These are phyloP conservation scores for Carettochelys insculpta DNA, from an alignment of 2,113 vertebrate species.

Conservation along the genomic window DNA sequence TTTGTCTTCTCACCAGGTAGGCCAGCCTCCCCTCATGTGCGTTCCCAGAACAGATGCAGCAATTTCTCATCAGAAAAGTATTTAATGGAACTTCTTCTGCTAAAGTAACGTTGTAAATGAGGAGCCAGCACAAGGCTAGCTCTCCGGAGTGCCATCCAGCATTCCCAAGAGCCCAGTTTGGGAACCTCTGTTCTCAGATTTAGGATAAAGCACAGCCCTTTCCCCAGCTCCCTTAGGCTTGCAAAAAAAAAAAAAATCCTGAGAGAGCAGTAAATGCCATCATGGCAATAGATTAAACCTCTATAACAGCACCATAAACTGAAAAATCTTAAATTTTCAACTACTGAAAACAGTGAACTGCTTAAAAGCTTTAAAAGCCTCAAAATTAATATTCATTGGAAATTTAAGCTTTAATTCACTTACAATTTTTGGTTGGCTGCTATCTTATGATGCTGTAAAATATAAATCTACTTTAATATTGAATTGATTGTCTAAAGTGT, in stretches of 20 bases:
- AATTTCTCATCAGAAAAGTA: neutral
- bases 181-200: no score
- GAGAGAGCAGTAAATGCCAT: neutral
- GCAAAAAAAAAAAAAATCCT: neutral
- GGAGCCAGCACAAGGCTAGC: neutral
- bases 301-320: neutral
- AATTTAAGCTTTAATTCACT: slow-evolving; percentile 50
- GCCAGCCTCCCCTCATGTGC: neutral
- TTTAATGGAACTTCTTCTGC: neutral
- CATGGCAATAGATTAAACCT: fast-evolving
- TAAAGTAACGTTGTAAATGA: neutral
- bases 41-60: neutral
- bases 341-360: slow-evolving; percentile 2
- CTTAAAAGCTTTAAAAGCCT: slow-evolving; percentile 18
- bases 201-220: neutral
- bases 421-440: neutral
- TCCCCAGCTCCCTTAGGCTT: no score
- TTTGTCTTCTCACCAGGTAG: neutral
- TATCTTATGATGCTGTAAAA: slow-evolving; percentile 35
- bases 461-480: slow-evolving; percentile 28
- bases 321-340: neutral
- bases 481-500: neutral
- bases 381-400: slow-evolving; percentile 47
- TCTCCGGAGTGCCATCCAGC: neutral
- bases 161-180: neutral